Conservation (phyloP, 2,888 invertebrate species). For the Sesamia inferens region DNA sequence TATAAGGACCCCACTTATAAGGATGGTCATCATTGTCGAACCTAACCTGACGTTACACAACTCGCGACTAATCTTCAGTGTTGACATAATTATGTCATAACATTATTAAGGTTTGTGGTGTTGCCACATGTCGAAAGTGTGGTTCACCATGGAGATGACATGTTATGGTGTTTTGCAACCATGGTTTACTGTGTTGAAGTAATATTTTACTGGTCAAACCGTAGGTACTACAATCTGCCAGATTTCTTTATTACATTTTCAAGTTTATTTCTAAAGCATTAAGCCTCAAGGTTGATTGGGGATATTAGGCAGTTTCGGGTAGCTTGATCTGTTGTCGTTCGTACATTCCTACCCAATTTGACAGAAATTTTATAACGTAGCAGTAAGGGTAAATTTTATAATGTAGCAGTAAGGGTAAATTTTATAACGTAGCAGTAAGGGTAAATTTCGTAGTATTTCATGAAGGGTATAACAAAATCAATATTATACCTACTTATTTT, state of each 20-base stretch:
- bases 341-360: too few relatives aligned
- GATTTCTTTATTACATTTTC: too few relatives aligned
- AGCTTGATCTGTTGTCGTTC: too few relatives aligned
- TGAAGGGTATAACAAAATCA: neutral
- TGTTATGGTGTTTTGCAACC: constrained; percentile 28
- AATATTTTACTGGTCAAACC: neutral
- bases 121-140: constrained; percentile 29
- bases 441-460: neutral
- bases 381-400: too few relatives aligned
- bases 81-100: constrained; percentile 46
- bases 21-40: constrained; percentile 20
- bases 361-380: neutral
- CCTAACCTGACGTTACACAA: constrained; percentile 21
- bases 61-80: constrained; percentile 25
- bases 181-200: constrained; percentile 11
- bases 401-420: too few relatives aligned
- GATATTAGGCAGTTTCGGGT: too few relatives aligned
- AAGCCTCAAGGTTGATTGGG: too few relatives aligned
- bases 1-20: too few relatives aligned
- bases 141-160: constrained; percentile 36
- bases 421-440: neutral
- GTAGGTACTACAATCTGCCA: too few relatives aligned
- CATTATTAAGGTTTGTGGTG: constrained; percentile 15
- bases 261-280: too few relatives aligned
- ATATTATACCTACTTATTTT: neutral